phyloP scores from a whole-genome alignment of 1,140 invertebrate genomes.

The Trypoxylus dichotomus region DNA sequence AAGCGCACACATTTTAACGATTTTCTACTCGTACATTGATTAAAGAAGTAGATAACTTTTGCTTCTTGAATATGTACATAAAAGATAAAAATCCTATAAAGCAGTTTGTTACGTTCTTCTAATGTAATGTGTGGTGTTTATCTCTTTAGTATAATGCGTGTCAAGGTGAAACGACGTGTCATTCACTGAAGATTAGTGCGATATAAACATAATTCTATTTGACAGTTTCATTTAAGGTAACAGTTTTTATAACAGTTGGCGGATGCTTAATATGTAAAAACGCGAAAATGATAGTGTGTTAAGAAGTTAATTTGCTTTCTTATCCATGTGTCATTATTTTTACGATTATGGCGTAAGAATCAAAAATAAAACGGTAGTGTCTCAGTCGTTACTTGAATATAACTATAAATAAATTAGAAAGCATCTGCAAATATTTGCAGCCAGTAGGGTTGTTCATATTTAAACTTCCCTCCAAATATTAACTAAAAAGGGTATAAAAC shows the following conservation, averaged over 20 bases:
- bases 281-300: neutral
- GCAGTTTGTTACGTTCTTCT: neutral
- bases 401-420: neutral
- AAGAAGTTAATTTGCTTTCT: neutral
- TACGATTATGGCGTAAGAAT: neutral
- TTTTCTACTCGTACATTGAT: neutral
- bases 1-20: too few relatives aligned
- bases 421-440: too few relatives aligned
- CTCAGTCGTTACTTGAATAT: neutral
- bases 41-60: neutral
- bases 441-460: too few relatives aligned
- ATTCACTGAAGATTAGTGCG: neutral
- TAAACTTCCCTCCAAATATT: too few relatives aligned
- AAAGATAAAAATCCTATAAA: neutral
- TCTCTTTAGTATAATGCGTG: neutral
- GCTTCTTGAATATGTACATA: constrained; percentile 1
- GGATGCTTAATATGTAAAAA: neutral
- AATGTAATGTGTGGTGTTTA: neutral
- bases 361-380: neutral
- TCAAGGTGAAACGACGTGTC: neutral
- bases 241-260: neutral
- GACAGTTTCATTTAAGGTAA: neutral
- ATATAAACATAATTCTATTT: neutral
- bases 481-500: too few relatives aligned
- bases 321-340: neutral